Evolutionary conservation across 2,888 invertebrate genomes (phyloP).

Genomic region (Toxonevra muliebris): DNA sequence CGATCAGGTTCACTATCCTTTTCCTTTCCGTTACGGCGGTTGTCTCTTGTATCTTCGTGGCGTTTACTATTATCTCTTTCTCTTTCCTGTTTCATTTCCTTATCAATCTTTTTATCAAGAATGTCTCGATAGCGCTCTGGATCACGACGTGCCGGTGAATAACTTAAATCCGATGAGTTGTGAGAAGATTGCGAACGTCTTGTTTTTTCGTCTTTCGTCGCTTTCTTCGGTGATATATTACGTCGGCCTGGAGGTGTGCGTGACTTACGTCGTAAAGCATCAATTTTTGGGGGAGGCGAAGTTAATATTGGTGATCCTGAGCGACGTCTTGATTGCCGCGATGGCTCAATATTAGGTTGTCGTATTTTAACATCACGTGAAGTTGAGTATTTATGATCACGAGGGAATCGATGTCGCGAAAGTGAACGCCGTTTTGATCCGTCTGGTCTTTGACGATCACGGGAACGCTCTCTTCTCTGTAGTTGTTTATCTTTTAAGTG

Average conservation of each 20-base stretch:
- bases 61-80: constrained; percentile 31
- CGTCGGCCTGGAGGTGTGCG: constrained; percentile 12
- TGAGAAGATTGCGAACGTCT: constrained; percentile 51
- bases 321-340: constrained; percentile 34
- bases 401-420: constrained; percentile 7
- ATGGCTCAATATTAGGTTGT: constrained; percentile 10
- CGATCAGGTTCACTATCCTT: constrained; percentile 26
- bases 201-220: constrained; percentile 16
- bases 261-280: constrained; percentile 3
- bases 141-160: constrained; percentile 75
- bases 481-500: background rate
- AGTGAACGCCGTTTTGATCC: constrained; percentile 17
- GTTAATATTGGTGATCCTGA: constrained; percentile 37
- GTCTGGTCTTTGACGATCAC: constrained; percentile 17
- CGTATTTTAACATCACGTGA: constrained; percentile 12
- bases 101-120: constrained; percentile 61
- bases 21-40: constrained; percentile 12
- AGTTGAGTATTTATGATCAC: background rate
- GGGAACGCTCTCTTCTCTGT: constrained; percentile 7
- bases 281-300: constrained; percentile 16
- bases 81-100: constrained; percentile 25
- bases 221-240: constrained; percentile 12
- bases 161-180: constrained; percentile 70
- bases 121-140: constrained; percentile 76
- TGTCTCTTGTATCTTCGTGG: constrained; percentile 3